Conservation (phyloP, 2,113 vertebrate species). For the Xiphias gladius region DNA sequence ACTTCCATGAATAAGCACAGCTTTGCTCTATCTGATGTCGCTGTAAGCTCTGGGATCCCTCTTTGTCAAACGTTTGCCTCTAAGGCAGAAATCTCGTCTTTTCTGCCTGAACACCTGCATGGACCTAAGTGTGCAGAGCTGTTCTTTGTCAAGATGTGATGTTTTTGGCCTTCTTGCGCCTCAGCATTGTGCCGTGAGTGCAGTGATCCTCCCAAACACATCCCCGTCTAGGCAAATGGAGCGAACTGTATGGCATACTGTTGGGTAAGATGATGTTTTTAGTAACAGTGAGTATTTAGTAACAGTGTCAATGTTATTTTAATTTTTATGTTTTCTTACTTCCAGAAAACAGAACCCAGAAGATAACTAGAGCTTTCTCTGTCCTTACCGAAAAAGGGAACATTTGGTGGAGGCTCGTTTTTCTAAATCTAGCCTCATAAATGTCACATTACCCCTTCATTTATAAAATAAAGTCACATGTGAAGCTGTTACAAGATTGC, state of each 20-base stretch:
- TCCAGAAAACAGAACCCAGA: not conserved
- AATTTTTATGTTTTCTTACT: not conserved
- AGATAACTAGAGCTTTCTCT: not conserved
- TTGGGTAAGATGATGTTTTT: not conserved
- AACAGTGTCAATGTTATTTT: not conserved
- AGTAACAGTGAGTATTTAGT: not conserved
- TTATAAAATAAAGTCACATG: slow-evolving; percentile 36
- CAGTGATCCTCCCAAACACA: not conserved
- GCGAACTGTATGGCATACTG: not conserved
- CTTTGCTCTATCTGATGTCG: no score
- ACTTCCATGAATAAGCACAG: no score
- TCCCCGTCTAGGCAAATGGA: not conserved
- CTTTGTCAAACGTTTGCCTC: no score
- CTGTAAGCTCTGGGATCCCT: no score
- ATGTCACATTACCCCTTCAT: slow-evolving; percentile 58
- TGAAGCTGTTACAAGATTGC: not conserved
- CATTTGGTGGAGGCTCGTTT: slow-evolving; percentile 19
- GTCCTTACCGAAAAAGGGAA: slow-evolving; percentile 66
- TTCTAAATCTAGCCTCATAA: slow-evolving; percentile 51
- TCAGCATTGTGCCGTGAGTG: not conserved
- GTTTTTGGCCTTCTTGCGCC: not conserved
- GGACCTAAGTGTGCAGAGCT: not conserved
- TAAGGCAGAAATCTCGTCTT: no score
- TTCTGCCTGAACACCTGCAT: no score
- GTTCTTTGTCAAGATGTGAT: not conserved